A percentile compares a stretch with the other conserved stretches of the same genome.
Evolutionary conservation across 2,888 invertebrate species (phyloP).

Genomic region (Oxytorus armatus): DNA sequence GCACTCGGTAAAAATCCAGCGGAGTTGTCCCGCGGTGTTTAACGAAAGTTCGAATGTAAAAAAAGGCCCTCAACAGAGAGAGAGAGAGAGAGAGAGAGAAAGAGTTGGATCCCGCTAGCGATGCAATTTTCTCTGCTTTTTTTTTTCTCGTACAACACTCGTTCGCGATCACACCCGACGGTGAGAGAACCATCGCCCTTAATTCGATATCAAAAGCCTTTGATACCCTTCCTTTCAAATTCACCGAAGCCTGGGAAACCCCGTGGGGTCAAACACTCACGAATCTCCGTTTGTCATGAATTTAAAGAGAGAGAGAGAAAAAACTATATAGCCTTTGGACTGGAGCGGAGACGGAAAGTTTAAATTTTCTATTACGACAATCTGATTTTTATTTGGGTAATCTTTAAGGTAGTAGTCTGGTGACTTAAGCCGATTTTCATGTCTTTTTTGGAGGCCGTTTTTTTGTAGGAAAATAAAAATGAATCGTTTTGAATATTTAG

Average conservation of each 20-base stretch:
- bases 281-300: background rate
- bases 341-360: too few relatives aligned
- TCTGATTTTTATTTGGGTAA: too few relatives aligned
- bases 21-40: constrained; percentile 21
- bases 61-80: constrained; percentile 30
- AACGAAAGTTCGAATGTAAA: constrained; percentile 23
- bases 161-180: constrained; percentile 29
- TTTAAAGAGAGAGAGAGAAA: too few relatives aligned
- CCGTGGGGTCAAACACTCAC: constrained; percentile 37
- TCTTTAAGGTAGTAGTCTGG: too few relatives aligned
- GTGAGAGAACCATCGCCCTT: constrained; percentile 4
- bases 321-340: background rate
- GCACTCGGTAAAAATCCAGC: constrained; percentile 16
- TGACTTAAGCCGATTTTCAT: too few relatives aligned
- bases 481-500: too few relatives aligned
- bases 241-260: constrained; percentile 31
- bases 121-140: constrained; percentile 14
- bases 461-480: too few relatives aligned
- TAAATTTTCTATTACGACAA: too few relatives aligned
- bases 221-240: constrained; percentile 41
- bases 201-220: constrained; percentile 36
- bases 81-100: too few relatives aligned
- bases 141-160: background rate
- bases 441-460: too few relatives aligned
- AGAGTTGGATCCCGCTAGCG: constrained; percentile 20